Base-by-base conservation (phyloP, 2,113 vertebrate species). In the Cyanistes caeruleus region DNA sequence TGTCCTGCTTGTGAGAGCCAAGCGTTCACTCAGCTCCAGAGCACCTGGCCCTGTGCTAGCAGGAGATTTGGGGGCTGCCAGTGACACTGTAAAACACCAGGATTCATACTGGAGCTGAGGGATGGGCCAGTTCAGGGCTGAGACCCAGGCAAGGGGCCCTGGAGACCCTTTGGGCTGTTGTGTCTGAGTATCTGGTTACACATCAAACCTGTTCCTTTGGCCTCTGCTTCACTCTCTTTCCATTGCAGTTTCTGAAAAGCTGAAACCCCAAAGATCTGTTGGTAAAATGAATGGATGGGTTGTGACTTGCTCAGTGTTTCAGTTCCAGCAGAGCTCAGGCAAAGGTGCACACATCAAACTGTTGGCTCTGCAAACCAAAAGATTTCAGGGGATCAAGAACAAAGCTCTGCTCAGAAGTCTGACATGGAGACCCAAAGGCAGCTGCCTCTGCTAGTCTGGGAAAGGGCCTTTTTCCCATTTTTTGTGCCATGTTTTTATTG, bases 351-450 rank as follows among this genome's bases (percentile, higher is more conserved):
- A 35, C 0, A 4, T 63, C 77, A 96, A 95, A 87, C 69, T 84
- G 65, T 92, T 90, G 68, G 87, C 78, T 93, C 88, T 70, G 92
- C 90, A 96, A 96, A 82, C 74, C 56, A 52, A 31, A 93, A 89
- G 56, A 78, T 74, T 84, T 77, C 80, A 89, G 84, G 81, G 77
- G 64, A 91, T 91, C 60, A 84, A 60, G 90, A 91, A 6, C 58
- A 91, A 91, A 96, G 65, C 58, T 89, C 33, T 0, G 8, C 60
- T 92, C 78, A 60, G 39, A 91, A 91, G 84, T 89, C 51, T 89
- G 87, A 72, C 33, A 13, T 27, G 74, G 84, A 93, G 5, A 87
- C 64, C 48, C 74, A 93, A 67, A 67, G 69, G 84, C 83, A 92
- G 79, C 78, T 41, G 64, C 53, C 76, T 63, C 64, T 70, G 39